Evolutionary conservation across 1,140 invertebrate genomes (phyloP), one percentile per base, ranked within the genome.

Genomic region (Drosophila punjabiensis): DNA sequence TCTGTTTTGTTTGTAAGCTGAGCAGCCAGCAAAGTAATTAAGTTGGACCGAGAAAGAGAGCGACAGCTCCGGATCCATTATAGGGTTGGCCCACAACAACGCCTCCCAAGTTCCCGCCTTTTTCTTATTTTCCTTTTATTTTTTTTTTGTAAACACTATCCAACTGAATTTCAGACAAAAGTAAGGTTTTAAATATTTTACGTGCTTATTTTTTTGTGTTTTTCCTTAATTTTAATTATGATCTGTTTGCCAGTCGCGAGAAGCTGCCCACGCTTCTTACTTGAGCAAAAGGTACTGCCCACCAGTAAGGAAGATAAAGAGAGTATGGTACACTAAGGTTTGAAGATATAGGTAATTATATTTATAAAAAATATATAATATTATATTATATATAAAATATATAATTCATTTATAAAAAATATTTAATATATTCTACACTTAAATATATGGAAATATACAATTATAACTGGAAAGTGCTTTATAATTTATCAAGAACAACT

Each of bases 1-100:
- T 77, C 75, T 78, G 71, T 76, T 76, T 76, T 76, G 71, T 75
- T 75, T 75, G 71, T 62, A 56, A 76, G 71, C 60, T 56, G 56
- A 60, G 68, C 70, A 55, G 59, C 39, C 55, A 62, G 71, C 68
- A 62, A 70, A 74, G 71, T 75, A 75, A 75, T 75, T 75, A 74
- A 74, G 71, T 74, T 74, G 71, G 37, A 62, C 68, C 35, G 20
- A 39, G 35, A 39, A 24, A 52, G 47, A 45, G 43, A 28, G 20
- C 9, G 14, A 74, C 55, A 37, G 52, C 55, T 50, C 13, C 0
- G 45, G 24, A 35, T 73, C 24, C 45, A 14, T 60, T 37, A 45
- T 39, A 60, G 37, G 45, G 45, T 24, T n/a, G 41, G 32, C 30
- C 59, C 39, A 48, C 37, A 63, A 45, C 24, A 24, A 18, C 16